Conservation (phyloP, 35 echinoderm and acorn worm genomes). For the Apostichopus japonicus region DNA sequence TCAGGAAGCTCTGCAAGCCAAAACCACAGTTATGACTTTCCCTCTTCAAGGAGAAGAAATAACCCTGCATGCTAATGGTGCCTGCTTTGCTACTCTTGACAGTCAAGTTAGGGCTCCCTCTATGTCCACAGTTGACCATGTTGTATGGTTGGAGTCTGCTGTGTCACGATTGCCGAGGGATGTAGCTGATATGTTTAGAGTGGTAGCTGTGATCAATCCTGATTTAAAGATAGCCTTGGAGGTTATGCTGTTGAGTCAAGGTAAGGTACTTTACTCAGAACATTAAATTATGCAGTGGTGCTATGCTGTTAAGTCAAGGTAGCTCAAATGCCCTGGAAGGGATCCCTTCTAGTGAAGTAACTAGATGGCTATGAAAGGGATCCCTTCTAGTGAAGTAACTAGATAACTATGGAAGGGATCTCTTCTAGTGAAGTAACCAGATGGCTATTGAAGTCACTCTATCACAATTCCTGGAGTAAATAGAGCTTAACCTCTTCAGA, state of each 20-base stretch:
- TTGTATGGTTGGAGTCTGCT: slow-evolving; percentile 78
- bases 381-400: too few species aligned
- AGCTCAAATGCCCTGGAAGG: too few species aligned
- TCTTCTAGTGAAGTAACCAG: too few species aligned
- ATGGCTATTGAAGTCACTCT: too few species aligned
- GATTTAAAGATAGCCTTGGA: slow-evolving; percentile 84
- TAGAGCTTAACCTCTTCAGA: too few species aligned
- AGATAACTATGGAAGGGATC: too few species aligned
- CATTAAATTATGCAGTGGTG: not conserved
- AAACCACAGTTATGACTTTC: slow-evolving; percentile 68
- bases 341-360: too few species aligned
- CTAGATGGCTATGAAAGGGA: too few species aligned
- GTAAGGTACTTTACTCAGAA: slow-evolving; percentile 40
- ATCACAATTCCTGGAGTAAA: too few species aligned
- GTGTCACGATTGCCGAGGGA: slow-evolving; percentile 70
- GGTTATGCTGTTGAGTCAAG: slow-evolving; percentile 82
- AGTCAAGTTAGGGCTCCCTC: slow-evolving; percentile 58
- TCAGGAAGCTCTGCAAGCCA: slow-evolving; percentile 67
- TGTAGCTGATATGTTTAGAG: slow-evolving; percentile 66
- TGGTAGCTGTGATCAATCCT: slow-evolving; percentile 69
- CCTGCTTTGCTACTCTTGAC: slow-evolving; percentile 90
- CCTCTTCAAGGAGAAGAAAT: slow-evolving; percentile 81
- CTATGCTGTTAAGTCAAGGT: not conserved
- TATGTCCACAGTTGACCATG: slow-evolving; percentile 66
- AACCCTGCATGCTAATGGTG: slow-evolving; percentile 69